phyloP scores from a whole-genome alignment of 30 jellyfish, hydroid and myxozoan genomes.

The Hydractinia echinata region DNA sequence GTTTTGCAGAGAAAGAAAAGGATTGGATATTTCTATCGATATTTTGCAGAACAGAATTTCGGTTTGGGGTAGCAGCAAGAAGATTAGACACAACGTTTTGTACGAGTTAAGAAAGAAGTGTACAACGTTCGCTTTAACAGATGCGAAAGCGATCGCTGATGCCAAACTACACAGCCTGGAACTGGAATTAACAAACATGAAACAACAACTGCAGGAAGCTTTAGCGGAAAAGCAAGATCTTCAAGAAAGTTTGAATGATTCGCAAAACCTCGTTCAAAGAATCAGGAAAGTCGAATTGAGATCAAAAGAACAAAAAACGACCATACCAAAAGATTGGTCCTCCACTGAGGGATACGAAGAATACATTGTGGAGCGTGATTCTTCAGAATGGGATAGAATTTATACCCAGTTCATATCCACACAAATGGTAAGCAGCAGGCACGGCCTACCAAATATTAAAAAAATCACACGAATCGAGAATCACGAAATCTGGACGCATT shows the following conservation, averaged over 20 bases:
- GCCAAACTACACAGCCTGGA: conserved; percentile 13
- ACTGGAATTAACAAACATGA: not conserved
- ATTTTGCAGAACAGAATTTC: not conserved
- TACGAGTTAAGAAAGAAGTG: not conserved
- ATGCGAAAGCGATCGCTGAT: conserved; percentile 22
- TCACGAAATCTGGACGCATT: conserved; percentile 14
- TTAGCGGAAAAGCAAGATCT: not conserved
- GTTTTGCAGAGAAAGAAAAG: not conserved
- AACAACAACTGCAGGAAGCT: conserved; percentile 25
- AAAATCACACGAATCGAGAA: conserved; percentile 7
- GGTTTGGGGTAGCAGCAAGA: conserved; percentile 9
- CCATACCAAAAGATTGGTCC: conserved; percentile 1
- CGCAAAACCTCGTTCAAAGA: not conserved
- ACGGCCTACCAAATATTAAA: not conserved
- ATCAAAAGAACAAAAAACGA: not conserved
- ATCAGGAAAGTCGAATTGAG: not conserved
- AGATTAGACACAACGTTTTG: not conserved
- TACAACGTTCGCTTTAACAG: conserved; percentile 17
- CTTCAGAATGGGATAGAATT: conserved; percentile 20
- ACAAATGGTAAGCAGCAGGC: not conserved
- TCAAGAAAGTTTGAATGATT: not conserved
- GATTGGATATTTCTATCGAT: conserved; percentile 14
- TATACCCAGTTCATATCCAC: not conserved
- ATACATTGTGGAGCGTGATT: not conserved
- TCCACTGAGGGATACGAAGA: conserved; percentile 12